A percentile compares a stretch with the other conserved stretches of the same genome.
Evolutionary conservation across 2,797 vertebrate genomes (phyloP).

Genomic region (Malurus splendens): DNA sequence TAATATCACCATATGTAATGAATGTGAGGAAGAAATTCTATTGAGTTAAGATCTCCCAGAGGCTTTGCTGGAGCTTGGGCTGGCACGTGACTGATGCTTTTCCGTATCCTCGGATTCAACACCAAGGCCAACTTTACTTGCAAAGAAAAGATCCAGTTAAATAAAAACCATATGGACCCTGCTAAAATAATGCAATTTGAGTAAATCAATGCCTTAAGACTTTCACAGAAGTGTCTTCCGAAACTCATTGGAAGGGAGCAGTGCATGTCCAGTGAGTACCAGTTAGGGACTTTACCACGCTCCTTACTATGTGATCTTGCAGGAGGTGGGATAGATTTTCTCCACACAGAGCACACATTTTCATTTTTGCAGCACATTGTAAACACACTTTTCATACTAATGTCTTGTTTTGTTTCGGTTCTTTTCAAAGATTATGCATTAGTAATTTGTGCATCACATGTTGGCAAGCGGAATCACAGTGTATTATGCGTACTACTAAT

Average conservation of each 20-base stretch:
- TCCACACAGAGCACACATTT: background rate
- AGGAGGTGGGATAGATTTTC: background rate
- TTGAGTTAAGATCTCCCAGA: background rate
- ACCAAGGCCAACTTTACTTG: background rate
- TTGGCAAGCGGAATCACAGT: background rate
- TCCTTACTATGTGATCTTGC: background rate
- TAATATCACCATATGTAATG: background rate
- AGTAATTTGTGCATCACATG: background rate
- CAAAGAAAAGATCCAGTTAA: constrained; percentile 3
- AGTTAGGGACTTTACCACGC: background rate
- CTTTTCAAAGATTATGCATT: background rate
- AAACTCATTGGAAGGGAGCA: background rate
- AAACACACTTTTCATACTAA: background rate
- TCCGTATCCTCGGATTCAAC: background rate
- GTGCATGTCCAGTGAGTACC: background rate
- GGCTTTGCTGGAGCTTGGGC: background rate
- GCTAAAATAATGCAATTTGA: background rate
- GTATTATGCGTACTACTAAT: constrained; percentile 18
- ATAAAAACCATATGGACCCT: background rate
- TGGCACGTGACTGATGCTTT: background rate
- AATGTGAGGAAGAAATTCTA: background rate
- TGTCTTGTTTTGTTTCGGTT: background rate
- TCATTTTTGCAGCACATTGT: background rate
- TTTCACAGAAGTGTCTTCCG: background rate
- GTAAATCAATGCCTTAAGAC: background rate